These are phyloP conservation scores for Scaptodrosophila latifasciaeformis DNA, from an alignment of 2,888 invertebrate genomes.

Conservation along the genomic window DNA sequence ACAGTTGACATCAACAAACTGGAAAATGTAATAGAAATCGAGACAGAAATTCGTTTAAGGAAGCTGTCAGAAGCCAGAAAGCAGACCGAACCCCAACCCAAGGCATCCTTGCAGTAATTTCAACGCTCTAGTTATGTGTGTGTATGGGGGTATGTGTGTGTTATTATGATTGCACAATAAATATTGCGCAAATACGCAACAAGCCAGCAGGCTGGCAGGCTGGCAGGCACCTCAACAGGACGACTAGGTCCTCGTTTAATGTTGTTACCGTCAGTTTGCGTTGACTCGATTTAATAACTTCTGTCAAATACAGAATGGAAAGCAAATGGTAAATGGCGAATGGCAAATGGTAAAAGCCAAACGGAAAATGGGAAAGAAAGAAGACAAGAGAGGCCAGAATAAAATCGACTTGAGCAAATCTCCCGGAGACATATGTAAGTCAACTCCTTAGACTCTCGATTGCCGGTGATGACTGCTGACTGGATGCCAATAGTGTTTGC, in stretches of 20 bases:
- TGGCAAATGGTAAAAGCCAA: too few species aligned
- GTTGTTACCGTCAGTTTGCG: slow-evolving; percentile 37
- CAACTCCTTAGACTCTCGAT: slow-evolving; percentile 35
- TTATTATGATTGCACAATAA: slow-evolving; percentile 52
- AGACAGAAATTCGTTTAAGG: slow-evolving; percentile 41
- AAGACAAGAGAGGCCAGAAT: too few species aligned
- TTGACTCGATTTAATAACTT: slow-evolving; percentile 67
- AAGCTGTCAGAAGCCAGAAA: slow-evolving; percentile 48
- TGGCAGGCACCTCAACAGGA: too few species aligned
- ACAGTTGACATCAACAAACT: slow-evolving; percentile 45
- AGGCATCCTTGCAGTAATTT: not conserved
- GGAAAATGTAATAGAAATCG: slow-evolving; percentile 62
- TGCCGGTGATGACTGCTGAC: slow-evolving; percentile 40
- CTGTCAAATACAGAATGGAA: slow-evolving; percentile 49
- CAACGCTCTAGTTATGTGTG: not conserved
- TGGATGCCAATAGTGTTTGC: slow-evolving; percentile 53
- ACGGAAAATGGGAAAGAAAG: too few species aligned
- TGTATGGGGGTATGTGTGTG: not conserved
- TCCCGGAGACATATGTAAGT: too few species aligned
- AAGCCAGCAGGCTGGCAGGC: too few species aligned
- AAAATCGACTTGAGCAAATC: too few species aligned
- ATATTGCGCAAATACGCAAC: slow-evolving; percentile 35
- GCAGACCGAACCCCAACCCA: not conserved
- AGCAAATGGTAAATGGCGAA: not conserved
- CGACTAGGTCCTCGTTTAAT: too few species aligned